Evolutionary conservation across 2,797 vertebrate genomes (phyloP).

Genomic region (Sebastes itinus): DNA sequence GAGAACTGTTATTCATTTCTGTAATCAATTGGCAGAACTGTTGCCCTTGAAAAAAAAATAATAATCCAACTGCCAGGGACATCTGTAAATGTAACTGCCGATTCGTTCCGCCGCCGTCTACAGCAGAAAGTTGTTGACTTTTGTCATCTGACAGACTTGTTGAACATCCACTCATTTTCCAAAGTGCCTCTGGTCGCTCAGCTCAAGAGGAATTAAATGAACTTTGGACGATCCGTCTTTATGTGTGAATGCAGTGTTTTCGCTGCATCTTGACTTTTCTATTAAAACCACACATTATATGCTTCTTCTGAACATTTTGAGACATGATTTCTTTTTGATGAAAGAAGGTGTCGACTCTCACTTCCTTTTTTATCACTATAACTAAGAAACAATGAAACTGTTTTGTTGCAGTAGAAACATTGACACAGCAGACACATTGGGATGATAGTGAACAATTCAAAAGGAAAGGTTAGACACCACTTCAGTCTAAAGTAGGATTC

Average conservation of each 20-base stretch:
- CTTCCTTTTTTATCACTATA: no score
- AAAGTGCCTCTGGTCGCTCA: background rate
- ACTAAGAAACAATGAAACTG: no score
- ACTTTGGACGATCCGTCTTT: background rate
- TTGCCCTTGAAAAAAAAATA: background rate
- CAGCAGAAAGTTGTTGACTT: conserved; percentile 15
- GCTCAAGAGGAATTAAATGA: conserved; percentile 7
- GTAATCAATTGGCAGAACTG: background rate
- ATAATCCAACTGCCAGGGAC: background rate
- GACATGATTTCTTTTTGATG: no score
- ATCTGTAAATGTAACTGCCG: conserved; percentile 1
- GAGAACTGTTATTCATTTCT: background rate
- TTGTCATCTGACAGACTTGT: conserved; percentile 9
- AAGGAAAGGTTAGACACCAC: no score
- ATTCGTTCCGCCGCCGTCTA: background rate
- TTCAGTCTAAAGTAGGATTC: no score
- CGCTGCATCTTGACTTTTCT: background rate
- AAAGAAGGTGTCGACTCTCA: no score
- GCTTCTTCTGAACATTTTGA: no score
- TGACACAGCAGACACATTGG: no score
- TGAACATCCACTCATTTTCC: conserved; percentile 4
- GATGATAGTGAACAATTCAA: no score
- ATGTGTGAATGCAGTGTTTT: conserved; percentile 2
- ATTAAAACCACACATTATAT: background rate
- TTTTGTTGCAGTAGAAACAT: no score